Evolutionary conservation across 2,797 vertebrate genomes (phyloP).

Genomic region (Nannoperca australis): DNA sequence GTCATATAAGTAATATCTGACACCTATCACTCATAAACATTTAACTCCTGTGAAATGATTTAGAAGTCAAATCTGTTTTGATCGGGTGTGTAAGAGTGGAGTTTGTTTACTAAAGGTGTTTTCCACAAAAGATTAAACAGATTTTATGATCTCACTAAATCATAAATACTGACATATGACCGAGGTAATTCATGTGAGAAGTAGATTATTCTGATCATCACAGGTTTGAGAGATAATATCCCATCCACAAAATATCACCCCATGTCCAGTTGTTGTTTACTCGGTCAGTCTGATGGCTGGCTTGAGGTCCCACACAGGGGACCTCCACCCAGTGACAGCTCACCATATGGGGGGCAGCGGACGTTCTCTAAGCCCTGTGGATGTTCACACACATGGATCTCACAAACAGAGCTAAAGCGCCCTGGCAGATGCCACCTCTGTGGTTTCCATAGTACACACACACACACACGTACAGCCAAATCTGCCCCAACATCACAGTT

Average conservation of each 20-base stretch:
- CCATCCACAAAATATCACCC: constrained; percentile 25
- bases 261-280: constrained; percentile 84
- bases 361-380: constrained; percentile 77
- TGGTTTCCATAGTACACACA: constrained; percentile 46
- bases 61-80: constrained; percentile 41
- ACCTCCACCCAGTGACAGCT: constrained; percentile 67
- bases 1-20: constrained; percentile 29
- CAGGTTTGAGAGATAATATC: constrained; percentile 61
- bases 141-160: constrained; percentile 45
- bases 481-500: constrained; percentile 61
- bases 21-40: constrained; percentile 3
- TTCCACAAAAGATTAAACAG: constrained; percentile 39
- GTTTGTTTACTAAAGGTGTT: constrained; percentile 47
- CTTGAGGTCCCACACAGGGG: constrained; percentile 72
- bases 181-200: constrained; percentile 56
- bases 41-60: constrained; percentile 19
- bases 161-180: constrained; percentile 57
- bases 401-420: constrained; percentile 76
- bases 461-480: constrained; percentile 47
- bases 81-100: neutral
- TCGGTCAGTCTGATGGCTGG: constrained; percentile 61
- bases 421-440: constrained; percentile 81
- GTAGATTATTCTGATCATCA: constrained; percentile 51
- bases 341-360: constrained; percentile 78
- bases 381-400: constrained; percentile 81